These are phyloP conservation scores for Muscicapa comitata DNA, from an alignment of 2,797 vertebrate genomes.

Conservation along the genomic window DNA sequence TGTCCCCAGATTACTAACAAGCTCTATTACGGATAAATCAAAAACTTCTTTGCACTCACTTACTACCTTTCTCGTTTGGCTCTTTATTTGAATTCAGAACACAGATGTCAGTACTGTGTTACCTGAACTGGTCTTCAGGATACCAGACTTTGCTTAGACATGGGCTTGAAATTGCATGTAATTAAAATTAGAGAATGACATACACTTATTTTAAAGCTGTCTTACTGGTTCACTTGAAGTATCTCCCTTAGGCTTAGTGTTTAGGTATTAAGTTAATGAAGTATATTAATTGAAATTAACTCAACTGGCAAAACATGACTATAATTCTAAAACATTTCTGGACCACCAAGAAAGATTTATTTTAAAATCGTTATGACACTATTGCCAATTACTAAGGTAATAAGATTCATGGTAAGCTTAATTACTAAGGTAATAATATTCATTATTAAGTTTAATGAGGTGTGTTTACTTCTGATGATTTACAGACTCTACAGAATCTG, in stretches of 20 bases:
- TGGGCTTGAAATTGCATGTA: neutral
- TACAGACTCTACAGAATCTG: neutral
- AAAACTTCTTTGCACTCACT: neutral
- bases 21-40: neutral
- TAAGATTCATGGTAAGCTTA: neutral
- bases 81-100: neutral
- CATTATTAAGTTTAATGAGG: neutral
- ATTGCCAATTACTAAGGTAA: neutral
- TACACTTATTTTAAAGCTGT: neutral
- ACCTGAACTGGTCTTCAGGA: neutral
- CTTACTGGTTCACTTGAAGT: neutral
- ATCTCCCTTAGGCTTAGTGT: neutral
- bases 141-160: neutral
- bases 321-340: neutral
- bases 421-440: neutral
- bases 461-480: neutral
- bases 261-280: neutral
- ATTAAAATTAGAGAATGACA: neutral
- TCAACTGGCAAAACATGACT: constrained; percentile 13
- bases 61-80: neutral
- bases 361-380: neutral
- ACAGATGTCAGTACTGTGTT: neutral
- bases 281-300: constrained; percentile 11
- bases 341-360: neutral
- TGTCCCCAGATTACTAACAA: neutral